Conservation (phyloP, 2,797 vertebrate species). For the Ibycter americanus region DNA sequence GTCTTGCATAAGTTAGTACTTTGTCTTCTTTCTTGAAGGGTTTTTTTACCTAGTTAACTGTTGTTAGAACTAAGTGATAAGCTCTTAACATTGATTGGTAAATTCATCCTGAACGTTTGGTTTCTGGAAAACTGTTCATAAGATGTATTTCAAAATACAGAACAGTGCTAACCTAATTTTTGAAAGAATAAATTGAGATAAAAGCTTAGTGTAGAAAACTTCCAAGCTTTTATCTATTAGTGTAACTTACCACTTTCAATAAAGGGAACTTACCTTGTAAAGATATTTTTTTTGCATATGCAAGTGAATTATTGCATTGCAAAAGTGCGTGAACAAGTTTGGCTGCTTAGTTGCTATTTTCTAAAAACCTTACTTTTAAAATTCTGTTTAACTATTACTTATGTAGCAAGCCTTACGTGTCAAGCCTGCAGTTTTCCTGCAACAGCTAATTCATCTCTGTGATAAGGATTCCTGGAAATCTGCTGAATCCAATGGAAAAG, state of each 20-base stretch:
- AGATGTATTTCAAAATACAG: not conserved
- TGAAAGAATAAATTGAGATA: not conserved
- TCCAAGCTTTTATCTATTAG: not conserved
- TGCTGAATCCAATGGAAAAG: not conserved
- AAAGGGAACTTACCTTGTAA: not conserved
- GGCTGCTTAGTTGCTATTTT: not conserved
- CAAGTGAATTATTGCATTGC: not conserved
- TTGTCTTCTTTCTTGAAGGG: not conserved
- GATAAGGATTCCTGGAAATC: conserved; percentile 13
- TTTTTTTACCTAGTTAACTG: not conserved
- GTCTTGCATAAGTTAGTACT: not conserved
- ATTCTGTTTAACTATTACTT: not conserved
- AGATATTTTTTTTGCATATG: not conserved
- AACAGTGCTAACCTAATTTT: not conserved
- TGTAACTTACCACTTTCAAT: not conserved
- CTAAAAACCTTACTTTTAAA: not conserved
- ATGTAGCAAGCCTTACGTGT: not conserved
- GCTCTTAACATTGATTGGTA: not conserved
- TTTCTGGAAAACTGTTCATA: not conserved
- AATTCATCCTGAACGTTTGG: not conserved
- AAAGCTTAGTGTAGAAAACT: not conserved
- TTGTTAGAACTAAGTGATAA: not conserved
- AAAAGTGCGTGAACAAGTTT: not conserved
- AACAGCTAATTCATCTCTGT: not conserved
- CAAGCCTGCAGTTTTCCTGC: not conserved